Evolutionary conservation across 1,140 invertebrate species (phyloP).

Genomic region (Oncopodura yosiiana): DNA sequence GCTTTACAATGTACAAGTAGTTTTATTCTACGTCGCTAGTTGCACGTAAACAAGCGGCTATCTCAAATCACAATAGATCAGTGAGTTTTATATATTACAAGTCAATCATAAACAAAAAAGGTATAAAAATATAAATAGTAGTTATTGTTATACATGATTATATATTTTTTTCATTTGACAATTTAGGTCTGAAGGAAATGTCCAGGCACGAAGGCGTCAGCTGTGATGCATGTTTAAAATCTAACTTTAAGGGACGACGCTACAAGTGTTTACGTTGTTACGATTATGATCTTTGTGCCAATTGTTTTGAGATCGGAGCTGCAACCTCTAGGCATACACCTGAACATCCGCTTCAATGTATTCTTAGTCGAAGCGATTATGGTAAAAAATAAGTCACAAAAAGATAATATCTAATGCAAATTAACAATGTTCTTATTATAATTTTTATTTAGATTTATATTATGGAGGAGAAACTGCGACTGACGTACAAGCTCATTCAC

Average conservation of each 20-base stretch:
- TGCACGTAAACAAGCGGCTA: too few species aligned
- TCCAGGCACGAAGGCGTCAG: slow-evolving; percentile 59
- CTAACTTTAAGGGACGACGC: slow-evolving; percentile 90
- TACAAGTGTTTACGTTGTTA: slow-evolving; percentile 98
- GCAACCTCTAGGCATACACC: slow-evolving; percentile 84
- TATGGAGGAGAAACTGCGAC: slow-evolving; percentile 83
- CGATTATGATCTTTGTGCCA: slow-evolving; percentile 96
- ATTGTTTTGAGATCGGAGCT: slow-evolving; percentile 88
- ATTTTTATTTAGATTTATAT: slow-evolving; percentile 64
- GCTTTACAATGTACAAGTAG: too few species aligned
- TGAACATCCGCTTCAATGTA: slow-evolving; percentile 97
- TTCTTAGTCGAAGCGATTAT: slow-evolving; percentile 91
- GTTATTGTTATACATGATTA: too few species aligned
- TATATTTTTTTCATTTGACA: too few species aligned
- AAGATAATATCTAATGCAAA: neutral
- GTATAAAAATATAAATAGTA: too few species aligned
- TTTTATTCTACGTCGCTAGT: too few species aligned
- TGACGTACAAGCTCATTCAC: slow-evolving; percentile 87
- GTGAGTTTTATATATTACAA: too few species aligned
- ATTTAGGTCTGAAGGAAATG: too few species aligned
- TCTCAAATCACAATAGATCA: too few species aligned
- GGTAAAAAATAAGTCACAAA: slow-evolving; percentile 48
- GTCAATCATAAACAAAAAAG: too few species aligned
- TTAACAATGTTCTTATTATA: slow-evolving; percentile 1
- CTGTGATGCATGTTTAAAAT: slow-evolving; percentile 98